Conservation (phyloP, 2,888 invertebrate genomes). For the Lampropteryx suffumata region DNA sequence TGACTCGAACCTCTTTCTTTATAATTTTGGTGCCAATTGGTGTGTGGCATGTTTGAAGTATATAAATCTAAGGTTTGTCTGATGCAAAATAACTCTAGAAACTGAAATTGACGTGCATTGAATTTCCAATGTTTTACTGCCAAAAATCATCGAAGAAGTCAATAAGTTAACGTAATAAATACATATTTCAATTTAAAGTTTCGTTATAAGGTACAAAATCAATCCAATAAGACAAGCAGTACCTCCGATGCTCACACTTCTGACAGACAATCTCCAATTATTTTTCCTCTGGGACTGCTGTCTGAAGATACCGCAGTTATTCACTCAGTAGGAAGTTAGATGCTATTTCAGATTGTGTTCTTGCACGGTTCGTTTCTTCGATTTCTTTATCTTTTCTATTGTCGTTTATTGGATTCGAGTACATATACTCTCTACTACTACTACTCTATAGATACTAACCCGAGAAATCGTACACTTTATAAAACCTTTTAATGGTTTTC, state of each 20-base stretch:
- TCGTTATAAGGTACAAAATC: slow-evolving; percentile 17
- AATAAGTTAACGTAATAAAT: slow-evolving; percentile 3
- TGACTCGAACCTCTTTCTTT: not conserved
- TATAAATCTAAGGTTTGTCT: not conserved
- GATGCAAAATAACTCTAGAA: slow-evolving; percentile 8
- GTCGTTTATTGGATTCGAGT: slow-evolving; percentile 14
- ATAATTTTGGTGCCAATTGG: not conserved
- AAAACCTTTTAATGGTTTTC: too few relatives aligned
- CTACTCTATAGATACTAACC: too few relatives aligned
- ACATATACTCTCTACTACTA: not conserved
- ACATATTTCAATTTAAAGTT: slow-evolving; percentile 24
- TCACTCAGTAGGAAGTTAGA: slow-evolving; percentile 21
- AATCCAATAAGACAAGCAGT: slow-evolving; percentile 18
- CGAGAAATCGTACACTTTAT: too few relatives aligned
- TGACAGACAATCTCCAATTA: slow-evolving; percentile 17
- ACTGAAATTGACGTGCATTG: slow-evolving; percentile 5
- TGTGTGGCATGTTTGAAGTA: slow-evolving; percentile 3
- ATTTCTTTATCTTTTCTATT: slow-evolving; percentile 20
- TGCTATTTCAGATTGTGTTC: slow-evolving; percentile 28
- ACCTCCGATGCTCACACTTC: not conserved
- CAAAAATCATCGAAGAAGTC: slow-evolving; percentile 18
- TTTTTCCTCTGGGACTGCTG: slow-evolving; percentile 8
- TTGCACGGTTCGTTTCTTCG: slow-evolving; percentile 15
- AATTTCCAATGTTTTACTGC: slow-evolving; percentile 17
- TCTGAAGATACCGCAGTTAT: slow-evolving; percentile 5